These are phyloP conservation scores for Lucifuga dentata DNA, from an alignment of 2,113 vertebrate genomes.

Conservation along the genomic window DNA sequence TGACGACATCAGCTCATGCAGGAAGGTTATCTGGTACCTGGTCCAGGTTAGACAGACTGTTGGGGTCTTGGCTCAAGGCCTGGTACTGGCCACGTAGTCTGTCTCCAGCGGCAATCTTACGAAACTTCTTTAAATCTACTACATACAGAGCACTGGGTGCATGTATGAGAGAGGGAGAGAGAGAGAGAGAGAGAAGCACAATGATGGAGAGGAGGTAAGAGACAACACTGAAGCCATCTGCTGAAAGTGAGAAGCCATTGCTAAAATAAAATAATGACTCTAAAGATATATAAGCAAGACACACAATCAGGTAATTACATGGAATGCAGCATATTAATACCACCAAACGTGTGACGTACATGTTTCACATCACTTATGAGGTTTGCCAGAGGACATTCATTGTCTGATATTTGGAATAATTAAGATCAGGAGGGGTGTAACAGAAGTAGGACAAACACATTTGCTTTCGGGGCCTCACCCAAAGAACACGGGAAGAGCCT, in stretches of 20 bases:
- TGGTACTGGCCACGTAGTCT: constrained; percentile 95
- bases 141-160: constrained; percentile 91
- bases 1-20: not conserved
- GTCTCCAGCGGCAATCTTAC: constrained; percentile 96
- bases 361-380: constrained; percentile 37
- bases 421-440: too few species aligned
- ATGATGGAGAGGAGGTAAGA: constrained; percentile 20
- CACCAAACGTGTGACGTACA: constrained; percentile 1
- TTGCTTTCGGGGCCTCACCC: too few species aligned
- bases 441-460: too few species aligned
- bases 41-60: constrained; percentile 96
- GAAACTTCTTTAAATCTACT: constrained; percentile 95
- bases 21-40: constrained; percentile 84
- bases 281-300: constrained; percentile 29
- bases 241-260: constrained; percentile 1
- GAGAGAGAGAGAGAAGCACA: not conserved
- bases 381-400: constrained; percentile 23
- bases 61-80: constrained; percentile 95
- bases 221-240: constrained; percentile 21
- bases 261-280: constrained; percentile 28
- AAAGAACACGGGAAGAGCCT: too few species aligned
- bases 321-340: constrained; percentile 30
- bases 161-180: not conserved
- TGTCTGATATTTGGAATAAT: constrained; percentile 12
- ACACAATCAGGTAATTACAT: constrained; percentile 24